Conservation (phyloP, 2,797 vertebrate species). For the Malurus leucopterus region DNA sequence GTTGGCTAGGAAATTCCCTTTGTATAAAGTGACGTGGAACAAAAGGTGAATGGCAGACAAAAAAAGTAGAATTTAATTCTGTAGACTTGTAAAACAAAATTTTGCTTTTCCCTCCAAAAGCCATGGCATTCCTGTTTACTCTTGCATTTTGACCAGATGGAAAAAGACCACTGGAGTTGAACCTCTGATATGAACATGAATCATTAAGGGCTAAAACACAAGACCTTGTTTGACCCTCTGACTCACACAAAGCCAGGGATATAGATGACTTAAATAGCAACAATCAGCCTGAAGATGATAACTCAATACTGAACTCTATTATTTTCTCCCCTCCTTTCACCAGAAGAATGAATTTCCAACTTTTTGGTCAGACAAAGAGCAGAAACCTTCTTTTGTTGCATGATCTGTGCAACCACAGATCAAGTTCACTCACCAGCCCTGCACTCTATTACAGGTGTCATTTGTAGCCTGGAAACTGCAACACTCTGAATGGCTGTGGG, state of each 20-base stretch:
- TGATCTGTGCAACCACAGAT: neutral
- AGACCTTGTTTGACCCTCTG: neutral
- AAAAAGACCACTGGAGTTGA: neutral
- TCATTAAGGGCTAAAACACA: neutral
- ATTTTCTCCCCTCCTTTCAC: neutral
- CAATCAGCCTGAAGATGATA: neutral
- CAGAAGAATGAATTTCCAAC: neutral
- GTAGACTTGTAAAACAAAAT: neutral
- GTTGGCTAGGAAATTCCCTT: neutral
- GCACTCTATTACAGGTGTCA: accelerated
- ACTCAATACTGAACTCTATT: neutral
- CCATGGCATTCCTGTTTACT: neutral
- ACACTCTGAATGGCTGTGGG: neutral
- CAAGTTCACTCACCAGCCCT: neutral
- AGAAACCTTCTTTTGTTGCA: neutral
- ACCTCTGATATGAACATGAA: neutral
- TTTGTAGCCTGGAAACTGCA: neutral
- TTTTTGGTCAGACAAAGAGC: neutral
- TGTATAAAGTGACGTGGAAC: neutral
- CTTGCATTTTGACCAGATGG: neutral
- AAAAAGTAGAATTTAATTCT: neutral
- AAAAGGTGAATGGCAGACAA: neutral
- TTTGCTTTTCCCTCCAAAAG: neutral
- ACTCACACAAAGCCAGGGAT: neutral
- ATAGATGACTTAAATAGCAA: neutral